Evolutionary conservation across 2,888 invertebrate genomes (phyloP), one percentile per base, ranked within the genome.

Genomic region (Cataglyphis altisquamis): DNA sequence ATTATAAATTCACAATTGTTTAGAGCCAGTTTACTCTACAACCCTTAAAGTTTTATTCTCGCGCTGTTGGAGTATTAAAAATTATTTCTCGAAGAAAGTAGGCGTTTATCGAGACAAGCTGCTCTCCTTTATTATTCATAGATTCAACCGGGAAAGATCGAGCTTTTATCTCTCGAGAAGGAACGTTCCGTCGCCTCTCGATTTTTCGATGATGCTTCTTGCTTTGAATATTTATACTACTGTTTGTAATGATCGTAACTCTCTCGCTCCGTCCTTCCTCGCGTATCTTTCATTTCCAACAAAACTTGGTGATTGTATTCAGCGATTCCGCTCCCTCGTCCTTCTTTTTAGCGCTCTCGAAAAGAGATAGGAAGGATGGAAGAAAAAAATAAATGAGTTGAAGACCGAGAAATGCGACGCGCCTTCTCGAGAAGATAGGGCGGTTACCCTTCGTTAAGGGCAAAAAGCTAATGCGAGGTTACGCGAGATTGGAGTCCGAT

Each of bases 401-500:
- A 36, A 55, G 63, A 72, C 48, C 25, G 57, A 67, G 80, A 81
- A 73, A 84, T 74, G 84, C 32, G 52, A 57, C 52, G 48, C 73
- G 73, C 81, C 36, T 78, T 72, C 18, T 39, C 55, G 39, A 60
- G 21, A 70, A 70, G 70, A 48, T 73, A 81, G 85, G 80, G 63
- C 80, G 83, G 84, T 83, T 80, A 67, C 75, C 85, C 83, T 87
- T 90, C 87, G 88, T 90, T 88, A 87, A 86, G 72, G 78, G 83
- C 85, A 90, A 90, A 90, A 90, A 88, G 87, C 73, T 90, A 90
- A 90, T 88, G 87, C 84, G 74, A 82, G 84, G 85, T 85, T 85
- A 90, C 84, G 86, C 84, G 91, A 82, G 90, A 90, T 90, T 89
- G 89, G 87, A 88, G 82, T 84, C 85, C 88, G 86, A 91, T 90